Base-by-base conservation (phyloP, 2,888 invertebrate species). In the Heliconius ethilla region DNA sequence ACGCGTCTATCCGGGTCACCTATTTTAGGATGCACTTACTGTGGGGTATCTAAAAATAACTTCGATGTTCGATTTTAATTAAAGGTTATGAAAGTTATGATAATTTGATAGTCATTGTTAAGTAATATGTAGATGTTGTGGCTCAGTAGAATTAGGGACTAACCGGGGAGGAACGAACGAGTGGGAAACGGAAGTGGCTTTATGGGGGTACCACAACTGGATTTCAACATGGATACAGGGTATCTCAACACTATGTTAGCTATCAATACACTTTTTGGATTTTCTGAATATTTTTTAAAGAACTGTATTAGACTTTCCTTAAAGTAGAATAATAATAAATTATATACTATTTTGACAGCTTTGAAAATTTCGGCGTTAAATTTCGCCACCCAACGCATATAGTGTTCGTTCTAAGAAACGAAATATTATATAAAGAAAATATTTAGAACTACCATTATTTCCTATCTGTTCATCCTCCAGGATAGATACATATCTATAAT, bases 1-100 rank as follows among this genome's bases (percentile, higher is more conserved):
- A 84, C 86, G 84, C 83, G 86, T 84, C 82, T 85, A 91, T 90
- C 85, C 85, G 85, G 91, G 91, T 92, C 91, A 92, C 90, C 91
- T 90, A 91, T 89, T 89, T 91, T 86, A 85, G 84, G 87, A 88
- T 90, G 90, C 89, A 90, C 84, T 87, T 85, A 85, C 84, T 84
- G 83, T 85, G 82, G 80, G 78, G 75, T 79, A 76, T 75, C 78
- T 79, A 79, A 79, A 78, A 79, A 81, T 77, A 79, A 33, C 79
- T 77, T 79, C 67, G 45, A 76, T 78, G 65, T 63, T 77, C 73
- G 78, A 70, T 75, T 78, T 70, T 55, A 63, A 78, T 70, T 63
- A 63, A 70, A 29, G 40, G 13, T 22, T 6, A 15, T 15, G 0
- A n/a, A 29, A 55, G 22, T 18, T 22, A n/a, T 25, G 1, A 70